Evolutionary conservation across 1,140 invertebrate genomes (phyloP).

Genomic region (Battus philenor): DNA sequence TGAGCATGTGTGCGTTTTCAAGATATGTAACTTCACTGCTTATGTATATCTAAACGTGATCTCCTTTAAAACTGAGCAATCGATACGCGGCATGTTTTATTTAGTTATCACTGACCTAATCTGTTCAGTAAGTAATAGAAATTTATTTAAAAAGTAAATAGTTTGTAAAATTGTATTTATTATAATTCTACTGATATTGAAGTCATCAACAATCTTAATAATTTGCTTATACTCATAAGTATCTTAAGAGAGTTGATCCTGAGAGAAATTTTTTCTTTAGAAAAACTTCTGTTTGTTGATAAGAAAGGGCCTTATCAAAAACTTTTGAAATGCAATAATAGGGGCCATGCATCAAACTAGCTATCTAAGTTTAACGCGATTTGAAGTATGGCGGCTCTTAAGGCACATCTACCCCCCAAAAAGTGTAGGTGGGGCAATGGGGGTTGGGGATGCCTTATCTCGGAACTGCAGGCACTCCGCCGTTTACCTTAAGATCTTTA

Average conservation of each 20-base stretch:
- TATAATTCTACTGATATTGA: too few relatives aligned
- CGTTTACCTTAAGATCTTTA: conserved; percentile 75
- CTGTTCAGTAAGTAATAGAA: too few relatives aligned
- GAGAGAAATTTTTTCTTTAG: too few relatives aligned
- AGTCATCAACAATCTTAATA: too few relatives aligned
- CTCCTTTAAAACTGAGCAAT: background rate
- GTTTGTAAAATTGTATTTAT: too few relatives aligned
- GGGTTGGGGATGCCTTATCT: conserved; percentile 60
- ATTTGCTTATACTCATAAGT: too few relatives aligned
- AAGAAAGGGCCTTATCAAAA: conserved; percentile 44
- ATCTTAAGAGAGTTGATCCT: too few relatives aligned
- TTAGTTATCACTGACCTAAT: too few relatives aligned
- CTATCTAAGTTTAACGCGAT: conserved; percentile 72
- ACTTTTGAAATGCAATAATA: conserved; percentile 71
- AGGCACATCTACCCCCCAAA: conserved; percentile 55
- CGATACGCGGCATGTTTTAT: too few relatives aligned
- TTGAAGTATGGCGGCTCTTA: conserved; percentile 72
- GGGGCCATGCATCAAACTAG: conserved; percentile 70
- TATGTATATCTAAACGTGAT: background rate
- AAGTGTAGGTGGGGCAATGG: conserved; percentile 30
- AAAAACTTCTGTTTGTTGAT: conserved; percentile 35
- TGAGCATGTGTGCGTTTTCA: background rate
- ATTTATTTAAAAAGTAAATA: too few relatives aligned
- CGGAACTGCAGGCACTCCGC: conserved; percentile 65
- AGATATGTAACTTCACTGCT: background rate